phyloP scores from a whole-genome alignment of 2,797 vertebrate species.

The Xenops minutus region DNA sequence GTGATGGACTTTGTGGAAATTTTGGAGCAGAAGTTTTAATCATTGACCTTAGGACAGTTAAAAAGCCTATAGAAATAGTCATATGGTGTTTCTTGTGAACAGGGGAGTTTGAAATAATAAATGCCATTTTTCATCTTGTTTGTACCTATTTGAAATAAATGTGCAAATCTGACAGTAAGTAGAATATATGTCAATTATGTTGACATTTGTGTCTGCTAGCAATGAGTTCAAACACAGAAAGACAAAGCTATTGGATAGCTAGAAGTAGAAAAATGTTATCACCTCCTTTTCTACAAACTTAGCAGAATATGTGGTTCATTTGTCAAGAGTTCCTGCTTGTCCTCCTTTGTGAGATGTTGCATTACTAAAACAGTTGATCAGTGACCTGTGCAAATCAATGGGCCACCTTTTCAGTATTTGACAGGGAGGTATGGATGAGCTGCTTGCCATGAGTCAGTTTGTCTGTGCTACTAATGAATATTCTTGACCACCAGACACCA shows the following conservation, averaged over 20 bases:
- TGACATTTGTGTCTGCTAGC: neutral
- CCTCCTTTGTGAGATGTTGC: neutral
- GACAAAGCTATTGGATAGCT: neutral
- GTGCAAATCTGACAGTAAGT: neutral
- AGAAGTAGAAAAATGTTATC: neutral
- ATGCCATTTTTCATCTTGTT: neutral
- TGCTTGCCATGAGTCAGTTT: neutral
- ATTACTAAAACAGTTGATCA: conserved; percentile 36
- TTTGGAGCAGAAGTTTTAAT: neutral
- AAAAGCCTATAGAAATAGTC: neutral
- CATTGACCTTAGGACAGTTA: neutral
- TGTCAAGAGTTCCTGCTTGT: conserved; percentile 19
- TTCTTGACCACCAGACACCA: neutral
- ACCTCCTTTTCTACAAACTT: neutral
- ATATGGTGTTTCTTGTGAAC: neutral
- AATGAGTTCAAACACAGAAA: neutral
- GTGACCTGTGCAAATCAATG: conserved; percentile 62
- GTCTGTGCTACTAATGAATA: neutral
- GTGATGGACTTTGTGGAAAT: neutral
- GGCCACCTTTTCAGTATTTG: conserved; percentile 1
- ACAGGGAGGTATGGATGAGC: conserved; percentile 35
- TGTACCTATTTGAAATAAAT: neutral
- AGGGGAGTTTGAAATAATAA: neutral
- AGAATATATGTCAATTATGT: neutral
- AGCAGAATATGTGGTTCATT: neutral